Evolutionary conservation across 2,113 vertebrate species (phyloP), one percentile per base, ranked within the genome.

Genomic region (Neomonachus schauinslandi): DNA sequence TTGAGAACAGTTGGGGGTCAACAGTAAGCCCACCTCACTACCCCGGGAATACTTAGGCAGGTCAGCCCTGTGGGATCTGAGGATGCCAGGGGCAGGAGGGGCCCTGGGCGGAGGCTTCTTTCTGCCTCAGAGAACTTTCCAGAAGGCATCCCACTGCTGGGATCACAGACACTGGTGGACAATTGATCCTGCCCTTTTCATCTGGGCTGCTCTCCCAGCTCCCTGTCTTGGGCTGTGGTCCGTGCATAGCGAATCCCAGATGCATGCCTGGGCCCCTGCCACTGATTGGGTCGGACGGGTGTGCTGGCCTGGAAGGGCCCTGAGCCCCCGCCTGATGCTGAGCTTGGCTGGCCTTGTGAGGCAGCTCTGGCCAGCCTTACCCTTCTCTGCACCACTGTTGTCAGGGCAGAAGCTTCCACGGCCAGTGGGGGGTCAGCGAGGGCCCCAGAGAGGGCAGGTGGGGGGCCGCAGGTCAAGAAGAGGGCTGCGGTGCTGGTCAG

Each of bases 241-340:
- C 10, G 18, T 63, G 46, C 87, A 5, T 89, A 87, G 94, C 0
- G 39, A 59, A 77, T 91, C 96, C 92, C 95, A 98, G 94, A 94
- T 39, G 89, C 96, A 86, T 51, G 96, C 95, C 89, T 95, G 88
- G 93, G 89, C 85, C 63, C 55, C 74, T 55, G 91, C 49, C 16
- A 2, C 86, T 97, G 97, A 98, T 98, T 2, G 28, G 36, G 89
- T 95, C 80, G 79, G 98, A 98, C 92, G 95, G 96, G 97, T 96
- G 96, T 98, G 96, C 94, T 97, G 97, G 97, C 94, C 98, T 92
- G 97, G 97, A 97, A 98, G 96, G 79, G 95, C 86, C 91, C 61
- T 0, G 84, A 51, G 94, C 88, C 63, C 96, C 77, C 0, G 15
- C 71, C 28, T 11, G 93, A 61, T 22, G n/a, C 69, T 8, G 76